phyloP scores from a whole-genome alignment of 2,797 vertebrate genomes.

The Urophycis tenuis region DNA sequence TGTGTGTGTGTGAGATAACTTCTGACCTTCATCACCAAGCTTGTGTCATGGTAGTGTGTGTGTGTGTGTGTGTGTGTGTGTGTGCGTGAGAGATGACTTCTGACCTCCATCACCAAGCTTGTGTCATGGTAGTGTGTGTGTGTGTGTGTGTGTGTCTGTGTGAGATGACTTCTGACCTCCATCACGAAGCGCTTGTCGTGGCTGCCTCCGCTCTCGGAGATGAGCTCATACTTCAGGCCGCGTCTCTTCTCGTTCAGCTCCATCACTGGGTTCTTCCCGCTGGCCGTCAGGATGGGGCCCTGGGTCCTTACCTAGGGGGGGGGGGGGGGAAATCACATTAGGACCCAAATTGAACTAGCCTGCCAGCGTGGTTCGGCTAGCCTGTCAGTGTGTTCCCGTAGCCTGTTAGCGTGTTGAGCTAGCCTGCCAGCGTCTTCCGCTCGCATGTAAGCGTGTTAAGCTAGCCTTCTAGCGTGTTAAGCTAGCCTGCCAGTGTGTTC shows the following conservation, averaged over 20 bases:
- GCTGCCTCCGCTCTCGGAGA: conserved; percentile 96
- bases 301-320: conserved; percentile 91
- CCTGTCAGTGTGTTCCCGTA: no score
- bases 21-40: no score
- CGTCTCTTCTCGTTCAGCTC: conserved; percentile 97
- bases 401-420: no score
- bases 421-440: no score
- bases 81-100: conserved; percentile 20
- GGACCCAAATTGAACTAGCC: no score
- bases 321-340: no score
- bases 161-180: conserved; percentile 75
- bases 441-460: no score
- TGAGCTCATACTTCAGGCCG: conserved; percentile 96
- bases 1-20: neutral
- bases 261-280: conserved; percentile 98
- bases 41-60: neutral
- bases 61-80: conserved; percentile 11
- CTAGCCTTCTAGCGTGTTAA: no score
- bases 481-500: no score
- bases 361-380: no score
- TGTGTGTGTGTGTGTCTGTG: neutral
- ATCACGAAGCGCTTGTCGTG: conserved; percentile 98
- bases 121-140: conserved; percentile 78
- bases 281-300: conserved; percentile 97
- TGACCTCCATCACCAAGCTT: conserved; percentile 97